Percentiles rank a stretch among this genome's conserved stretches.
phyloP scores from a whole-genome alignment of 2,797 vertebrate species.

The Enteromius paludinosus region DNA sequence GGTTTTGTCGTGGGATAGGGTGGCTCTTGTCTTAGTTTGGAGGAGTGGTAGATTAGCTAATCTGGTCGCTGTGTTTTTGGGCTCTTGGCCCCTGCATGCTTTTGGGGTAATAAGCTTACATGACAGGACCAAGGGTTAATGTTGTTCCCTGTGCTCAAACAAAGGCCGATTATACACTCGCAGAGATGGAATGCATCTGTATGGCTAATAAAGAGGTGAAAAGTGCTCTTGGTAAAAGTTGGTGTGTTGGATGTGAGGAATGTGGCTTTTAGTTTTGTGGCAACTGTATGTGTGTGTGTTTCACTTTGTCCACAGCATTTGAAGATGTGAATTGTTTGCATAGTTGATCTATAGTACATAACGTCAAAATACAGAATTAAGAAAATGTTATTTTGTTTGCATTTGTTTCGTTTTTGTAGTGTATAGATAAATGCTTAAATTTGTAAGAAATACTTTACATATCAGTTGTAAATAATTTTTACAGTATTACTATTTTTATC shows the following conservation, averaged over 20 bases:
- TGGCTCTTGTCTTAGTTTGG: slow-evolving; percentile 25
- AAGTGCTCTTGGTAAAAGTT: slow-evolving; percentile 84
- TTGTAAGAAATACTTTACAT: no score
- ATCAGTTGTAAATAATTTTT: no score
- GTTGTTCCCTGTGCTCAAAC: slow-evolving; percentile 79
- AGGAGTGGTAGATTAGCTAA: slow-evolving; percentile 80
- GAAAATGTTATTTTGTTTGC: no score
- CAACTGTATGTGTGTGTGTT: slow-evolving; percentile 11
- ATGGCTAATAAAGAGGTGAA: slow-evolving; percentile 68
- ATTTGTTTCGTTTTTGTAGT: no score
- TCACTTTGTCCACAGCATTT: neutral
- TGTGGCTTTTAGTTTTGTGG: slow-evolving; percentile 44
- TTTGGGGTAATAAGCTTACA: slow-evolving; percentile 86
- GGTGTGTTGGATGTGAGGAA: slow-evolving; percentile 77
- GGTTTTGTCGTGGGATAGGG: slow-evolving; percentile 18
- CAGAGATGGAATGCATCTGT: slow-evolving; percentile 79
- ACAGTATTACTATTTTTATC: no score
- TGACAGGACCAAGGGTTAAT: slow-evolving; percentile 83
- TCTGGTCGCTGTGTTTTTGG: slow-evolving; percentile 77
- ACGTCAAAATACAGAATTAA: neutral
- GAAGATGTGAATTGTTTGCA: neutral
- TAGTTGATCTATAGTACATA: neutral
- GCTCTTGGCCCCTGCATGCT: slow-evolving; percentile 78
- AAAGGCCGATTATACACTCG: slow-evolving; percentile 89
- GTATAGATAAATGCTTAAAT: no score